A percentile compares a stretch with the other conserved stretches of the same genome.
Evolutionary conservation across 2,797 vertebrate genomes (phyloP).

Genomic region (Agapornis canus): DNA sequence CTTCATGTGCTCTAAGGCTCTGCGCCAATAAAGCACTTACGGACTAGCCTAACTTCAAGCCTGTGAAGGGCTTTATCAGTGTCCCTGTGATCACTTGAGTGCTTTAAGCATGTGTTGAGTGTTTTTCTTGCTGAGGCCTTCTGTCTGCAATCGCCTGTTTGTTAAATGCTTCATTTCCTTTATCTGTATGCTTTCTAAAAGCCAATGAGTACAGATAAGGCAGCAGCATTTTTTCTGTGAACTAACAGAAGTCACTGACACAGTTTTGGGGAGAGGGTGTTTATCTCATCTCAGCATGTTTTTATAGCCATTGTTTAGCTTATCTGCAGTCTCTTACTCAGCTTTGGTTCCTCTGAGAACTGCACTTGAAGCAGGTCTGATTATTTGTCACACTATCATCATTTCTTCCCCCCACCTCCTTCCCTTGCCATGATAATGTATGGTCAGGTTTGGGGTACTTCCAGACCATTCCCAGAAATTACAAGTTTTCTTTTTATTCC

Average conservation of each 20-base stretch:
- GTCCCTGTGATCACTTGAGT: not conserved
- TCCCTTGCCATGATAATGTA: not conserved
- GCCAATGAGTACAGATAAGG: not conserved
- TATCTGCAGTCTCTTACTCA: slow-evolving; percentile 1
- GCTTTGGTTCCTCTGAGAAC: slow-evolving; percentile 4
- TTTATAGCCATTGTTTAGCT: slow-evolving; percentile 12
- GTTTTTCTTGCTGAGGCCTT: not conserved
- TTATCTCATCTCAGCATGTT: not conserved
- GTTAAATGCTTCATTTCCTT: not conserved
- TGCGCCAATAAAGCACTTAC: slow-evolving; percentile 29
- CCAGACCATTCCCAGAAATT: not conserved
- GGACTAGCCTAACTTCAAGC: not conserved
- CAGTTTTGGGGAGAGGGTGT: not conserved
- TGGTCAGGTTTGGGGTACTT: not conserved
- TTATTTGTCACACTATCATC: not conserved
- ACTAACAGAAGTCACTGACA: not conserved
- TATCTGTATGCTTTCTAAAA: not conserved
- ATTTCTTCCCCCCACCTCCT: not conserved
- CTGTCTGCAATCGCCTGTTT: not conserved
- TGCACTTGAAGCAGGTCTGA: not conserved
- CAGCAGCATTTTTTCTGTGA: not conserved
- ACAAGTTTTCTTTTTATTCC: not conserved
- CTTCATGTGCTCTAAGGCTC: not conserved
- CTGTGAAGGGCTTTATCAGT: not conserved
- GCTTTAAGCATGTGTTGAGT: slow-evolving; percentile 2